Conservation (phyloP, 35 echinoderm and acorn worm genomes). For the Apostichopus japonicus region DNA sequence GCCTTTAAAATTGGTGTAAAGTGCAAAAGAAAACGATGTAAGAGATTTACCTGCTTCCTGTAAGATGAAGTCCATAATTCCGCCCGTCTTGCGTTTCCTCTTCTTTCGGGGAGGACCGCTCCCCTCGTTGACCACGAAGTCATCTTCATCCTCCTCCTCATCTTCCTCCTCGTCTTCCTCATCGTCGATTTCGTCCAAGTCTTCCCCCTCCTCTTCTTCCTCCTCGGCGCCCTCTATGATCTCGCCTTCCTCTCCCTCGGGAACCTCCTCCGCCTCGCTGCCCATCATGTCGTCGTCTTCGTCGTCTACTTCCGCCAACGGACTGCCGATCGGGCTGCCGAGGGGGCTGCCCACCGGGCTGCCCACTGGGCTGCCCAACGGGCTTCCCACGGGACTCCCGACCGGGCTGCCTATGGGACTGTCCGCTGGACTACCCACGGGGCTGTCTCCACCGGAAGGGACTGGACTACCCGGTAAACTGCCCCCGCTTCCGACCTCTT, state of each 20-base stretch:
- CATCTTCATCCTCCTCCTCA: constrained; percentile 75
- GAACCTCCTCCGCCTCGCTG: constrained; percentile 15
- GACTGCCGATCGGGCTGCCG: constrained; percentile 16
- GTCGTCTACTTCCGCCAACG: constrained; percentile 5
- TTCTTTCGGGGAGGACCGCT: not conserved
- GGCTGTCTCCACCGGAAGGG: not conserved
- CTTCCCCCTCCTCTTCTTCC: constrained; percentile 57
- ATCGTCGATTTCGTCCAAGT: constrained; percentile 40
- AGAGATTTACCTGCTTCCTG: constrained; percentile 82
- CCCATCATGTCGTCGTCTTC: constrained; percentile 12
- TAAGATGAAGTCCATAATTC: constrained; percentile 78
- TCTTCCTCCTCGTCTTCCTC: constrained; percentile 57
- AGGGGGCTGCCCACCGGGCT: constrained; percentile 24
- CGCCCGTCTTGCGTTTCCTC: constrained; percentile 60
- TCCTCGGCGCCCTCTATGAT: constrained; percentile 58
- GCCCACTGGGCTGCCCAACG: constrained; percentile 12
- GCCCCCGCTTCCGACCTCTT: constrained; percentile 27
- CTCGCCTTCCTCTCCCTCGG: constrained; percentile 48
- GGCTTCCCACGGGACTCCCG: constrained; percentile 39
- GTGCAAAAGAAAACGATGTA: not conserved
- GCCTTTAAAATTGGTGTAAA: too few species aligned
- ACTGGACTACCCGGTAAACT: constrained; percentile 15
- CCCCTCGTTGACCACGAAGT: constrained; percentile 21
- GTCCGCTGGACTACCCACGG: not conserved
- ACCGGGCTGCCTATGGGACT: constrained; percentile 17